Conservation (phyloP, 2,888 invertebrate genomes). For the Hofmannophila pseudospretella region DNA sequence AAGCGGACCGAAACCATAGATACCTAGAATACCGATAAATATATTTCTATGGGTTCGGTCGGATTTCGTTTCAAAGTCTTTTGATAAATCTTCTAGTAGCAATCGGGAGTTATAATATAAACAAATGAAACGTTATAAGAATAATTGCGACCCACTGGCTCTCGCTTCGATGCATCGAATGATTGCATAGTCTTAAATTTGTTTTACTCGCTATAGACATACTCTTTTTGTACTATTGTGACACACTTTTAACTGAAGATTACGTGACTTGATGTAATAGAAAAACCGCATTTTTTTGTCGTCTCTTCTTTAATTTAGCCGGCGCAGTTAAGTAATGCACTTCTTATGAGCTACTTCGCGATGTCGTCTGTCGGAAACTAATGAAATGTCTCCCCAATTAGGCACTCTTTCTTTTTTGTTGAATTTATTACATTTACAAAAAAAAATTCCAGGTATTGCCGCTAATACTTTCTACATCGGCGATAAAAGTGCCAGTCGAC, state of each 20-base stretch:
- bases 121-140: slow-evolving; percentile 4
- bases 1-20: no score
- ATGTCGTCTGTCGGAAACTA: slow-evolving; percentile 7
- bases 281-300: slow-evolving; percentile 33
- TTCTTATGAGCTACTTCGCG: slow-evolving; percentile 11
- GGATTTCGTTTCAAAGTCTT: no score
- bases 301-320: slow-evolving; percentile 27
- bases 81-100: no score
- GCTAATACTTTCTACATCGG: slow-evolving; percentile 30
- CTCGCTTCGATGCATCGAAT: neutral
- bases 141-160: slow-evolving; percentile 1
- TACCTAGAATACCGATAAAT: no score
- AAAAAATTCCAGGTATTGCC: slow-evolving; percentile 45
- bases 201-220: slow-evolving; percentile 4
- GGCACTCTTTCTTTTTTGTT: neutral
- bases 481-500: slow-evolving; percentile 56
- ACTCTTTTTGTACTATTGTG: slow-evolving; percentile 46
- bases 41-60: no score
- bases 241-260: slow-evolving; percentile 56
- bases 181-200: slow-evolving; percentile 4
- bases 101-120: neutral
- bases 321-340: slow-evolving; percentile 27
- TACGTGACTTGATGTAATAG: slow-evolving; percentile 54
- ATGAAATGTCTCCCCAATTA: slow-evolving; percentile 5
- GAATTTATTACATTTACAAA: neutral